Percentiles rank a stretch among this genome's conserved stretches.
phyloP scores from a whole-genome alignment of 2,113 vertebrate genomes.

The Poeciliopsis turrubarensis region DNA sequence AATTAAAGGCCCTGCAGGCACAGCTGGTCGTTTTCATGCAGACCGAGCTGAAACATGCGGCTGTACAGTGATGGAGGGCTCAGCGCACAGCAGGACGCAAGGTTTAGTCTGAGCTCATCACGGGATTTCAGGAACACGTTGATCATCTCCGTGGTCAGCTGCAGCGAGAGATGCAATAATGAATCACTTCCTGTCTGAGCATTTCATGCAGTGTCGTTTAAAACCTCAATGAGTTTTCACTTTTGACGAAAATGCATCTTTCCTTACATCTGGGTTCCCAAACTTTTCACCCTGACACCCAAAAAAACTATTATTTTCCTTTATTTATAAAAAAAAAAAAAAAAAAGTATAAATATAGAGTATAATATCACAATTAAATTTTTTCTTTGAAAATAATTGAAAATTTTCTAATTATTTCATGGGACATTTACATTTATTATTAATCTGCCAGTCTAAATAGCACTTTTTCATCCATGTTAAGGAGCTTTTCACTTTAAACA shows the following conservation, averaged over 20 bases:
- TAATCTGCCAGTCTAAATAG: no score
- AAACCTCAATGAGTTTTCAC: background rate
- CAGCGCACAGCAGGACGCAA: background rate
- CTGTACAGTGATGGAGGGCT: slow-evolving; percentile 13
- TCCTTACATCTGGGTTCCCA: background rate
- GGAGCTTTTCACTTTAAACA: no score
- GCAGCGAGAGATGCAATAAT: background rate
- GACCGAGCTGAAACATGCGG: slow-evolving; percentile 51
- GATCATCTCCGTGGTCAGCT: background rate
- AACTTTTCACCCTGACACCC: no score
- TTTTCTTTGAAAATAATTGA: no score
- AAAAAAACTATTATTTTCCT: no score
- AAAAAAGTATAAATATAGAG: no score
- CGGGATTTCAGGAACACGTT: background rate
- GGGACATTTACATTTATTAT: no score
- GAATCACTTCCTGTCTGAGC: background rate
- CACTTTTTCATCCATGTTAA: no score
- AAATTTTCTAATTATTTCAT: no score
- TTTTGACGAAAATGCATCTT: background rate
- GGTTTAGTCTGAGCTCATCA: background rate
- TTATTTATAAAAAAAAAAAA: no score
- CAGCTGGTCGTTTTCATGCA: slow-evolving; percentile 73
- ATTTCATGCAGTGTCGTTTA: background rate
- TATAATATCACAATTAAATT: no score
- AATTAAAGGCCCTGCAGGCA: slow-evolving; percentile 78